Base-by-base conservation (phyloP, 1,140 invertebrate species). In the Reticulitermes speratus region DNA sequence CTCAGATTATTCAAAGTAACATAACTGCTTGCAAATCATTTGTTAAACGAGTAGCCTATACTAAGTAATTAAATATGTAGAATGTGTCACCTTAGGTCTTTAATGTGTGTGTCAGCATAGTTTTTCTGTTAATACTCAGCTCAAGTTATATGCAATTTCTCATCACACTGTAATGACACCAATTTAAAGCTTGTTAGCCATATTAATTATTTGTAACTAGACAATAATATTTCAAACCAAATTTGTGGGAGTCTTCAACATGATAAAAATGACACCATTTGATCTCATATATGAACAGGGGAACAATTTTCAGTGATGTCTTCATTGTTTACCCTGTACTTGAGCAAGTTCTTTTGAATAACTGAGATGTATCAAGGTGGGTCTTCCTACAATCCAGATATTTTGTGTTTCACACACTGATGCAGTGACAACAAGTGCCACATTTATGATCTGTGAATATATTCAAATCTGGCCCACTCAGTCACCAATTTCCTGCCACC, bases 1-100 rank as follows among this genome's bases (percentile, higher is more conserved):
- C 65, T 75, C 65, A 75, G 65, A 75, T 75, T 12, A 48, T 48
- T 48, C 9, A 48, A 19, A 75, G 30, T 25, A 75, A 75, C n/a
- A 75, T 75, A 75, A 75, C 65, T 75, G 65, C 30, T 75, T 75
- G 65, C 65, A 75, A 30, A 75, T 75, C 65, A 75, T 25, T 25
- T 75, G 65, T 75, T 75, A 25, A 75, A 48, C 48, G 7, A 75
- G 65, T 75, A 75, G 16, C 65, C n/a, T 75, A 16, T 75, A 5
- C 2, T 75, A 25, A 75, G 65, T 75, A 75, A 16, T 65, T 65
- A 65, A 75, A 14, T 6, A 69, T 75, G 30, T 75, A 75, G 65
- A 75, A 30, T 30, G 65, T 75, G n/a, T 8, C 11, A 30, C n/a
- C n/a, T 75, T n/a, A 75, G 19, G 12, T 75, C 25, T 75, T n/a